phyloP scores from a whole-genome alignment of 2,888 invertebrate genomes.

The Brenthis hecate region DNA sequence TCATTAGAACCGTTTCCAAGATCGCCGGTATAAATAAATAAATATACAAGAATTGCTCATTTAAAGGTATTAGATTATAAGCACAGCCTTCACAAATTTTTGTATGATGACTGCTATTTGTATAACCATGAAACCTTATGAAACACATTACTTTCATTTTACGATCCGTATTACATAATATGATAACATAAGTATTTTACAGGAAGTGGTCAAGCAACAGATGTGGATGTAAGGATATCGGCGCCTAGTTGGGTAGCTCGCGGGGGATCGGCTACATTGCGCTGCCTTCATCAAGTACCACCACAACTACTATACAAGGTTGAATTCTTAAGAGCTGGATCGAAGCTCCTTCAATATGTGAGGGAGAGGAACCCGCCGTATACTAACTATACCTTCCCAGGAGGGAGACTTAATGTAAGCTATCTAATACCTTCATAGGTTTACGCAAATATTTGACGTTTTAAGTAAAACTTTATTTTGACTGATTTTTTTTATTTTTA shows the following conservation, averaged over 20 bases:
- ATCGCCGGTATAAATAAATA: too few species aligned
- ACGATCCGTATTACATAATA: too few species aligned
- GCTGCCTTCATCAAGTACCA: conserved; percentile 89
- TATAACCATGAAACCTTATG: too few species aligned
- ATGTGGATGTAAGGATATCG: conserved; percentile 84
- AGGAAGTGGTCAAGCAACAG: conserved; percentile 74
- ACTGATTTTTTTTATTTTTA: neutral
- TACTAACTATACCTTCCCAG: conserved; percentile 84
- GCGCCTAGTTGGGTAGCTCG: conserved; percentile 89
- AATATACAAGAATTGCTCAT: too few species aligned
- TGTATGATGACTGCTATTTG: too few species aligned
- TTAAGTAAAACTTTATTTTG: neutral
- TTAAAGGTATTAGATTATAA: too few species aligned
- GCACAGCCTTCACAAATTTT: too few species aligned
- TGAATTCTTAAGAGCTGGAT: conserved; percentile 76
- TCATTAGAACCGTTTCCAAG: too few species aligned
- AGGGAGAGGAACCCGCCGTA: conserved; percentile 89
- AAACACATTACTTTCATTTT: too few species aligned
- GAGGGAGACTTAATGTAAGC: conserved; percentile 90
- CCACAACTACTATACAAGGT: conserved; percentile 90
- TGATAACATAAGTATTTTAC: conserved; percentile 18
- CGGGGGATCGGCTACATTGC: conserved; percentile 86
- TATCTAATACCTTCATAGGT: too few species aligned
- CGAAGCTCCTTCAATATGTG: conserved; percentile 90
- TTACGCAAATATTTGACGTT: neutral